Evolutionary conservation across 2,797 vertebrate genomes (phyloP), one percentile per base, ranked within the genome.

Genomic region (Poeciliopsis infans): DNA sequence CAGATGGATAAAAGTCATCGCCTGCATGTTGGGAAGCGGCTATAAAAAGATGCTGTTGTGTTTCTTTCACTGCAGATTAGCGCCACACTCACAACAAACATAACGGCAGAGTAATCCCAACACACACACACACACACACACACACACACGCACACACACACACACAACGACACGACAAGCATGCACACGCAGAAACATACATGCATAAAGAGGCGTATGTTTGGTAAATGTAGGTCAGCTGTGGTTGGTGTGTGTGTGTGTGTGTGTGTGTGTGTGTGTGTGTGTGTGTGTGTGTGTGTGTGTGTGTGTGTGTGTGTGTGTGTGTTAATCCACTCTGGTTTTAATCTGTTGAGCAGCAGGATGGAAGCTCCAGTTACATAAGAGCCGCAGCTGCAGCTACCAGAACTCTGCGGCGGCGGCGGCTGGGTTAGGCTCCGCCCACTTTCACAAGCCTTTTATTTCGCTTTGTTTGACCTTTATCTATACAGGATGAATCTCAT

Each of bases 261-360:
- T 23, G 20, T 23, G 18, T 23, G 49, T 0, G 73, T 46, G 79
- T 79, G 66, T 64, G 78, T 64, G 55, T 79, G 73, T 53, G 78
- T 12, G 43, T 43, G 43, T 11, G 43, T 43, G 43, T 43, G 43
- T 12, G 43, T 45, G 43, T 18, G 16, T 18, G 15, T 66, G 68
- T 74, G 74, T 46, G 43, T 18, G 16, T 18, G 46, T 66, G 68
- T 74, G 74, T 46, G 45, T 15, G 31, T 16, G 16, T 47, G 46
- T 66, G 68, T 74, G 74, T 46, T 95, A 95, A 95, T 95, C 94
- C 93, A 92, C 90, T 93, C 85, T 89, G 83, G 82, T 74, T 93
- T 92, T 96, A 95, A 96, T 95, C 95, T 94, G 87, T 86, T 80
- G 89, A 90, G 88, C 90, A 93, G 90, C 90, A 88, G 87, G 87